Base-by-base conservation (phyloP, 1,140 invertebrate species). In the Drosophila sechellia region DNA sequence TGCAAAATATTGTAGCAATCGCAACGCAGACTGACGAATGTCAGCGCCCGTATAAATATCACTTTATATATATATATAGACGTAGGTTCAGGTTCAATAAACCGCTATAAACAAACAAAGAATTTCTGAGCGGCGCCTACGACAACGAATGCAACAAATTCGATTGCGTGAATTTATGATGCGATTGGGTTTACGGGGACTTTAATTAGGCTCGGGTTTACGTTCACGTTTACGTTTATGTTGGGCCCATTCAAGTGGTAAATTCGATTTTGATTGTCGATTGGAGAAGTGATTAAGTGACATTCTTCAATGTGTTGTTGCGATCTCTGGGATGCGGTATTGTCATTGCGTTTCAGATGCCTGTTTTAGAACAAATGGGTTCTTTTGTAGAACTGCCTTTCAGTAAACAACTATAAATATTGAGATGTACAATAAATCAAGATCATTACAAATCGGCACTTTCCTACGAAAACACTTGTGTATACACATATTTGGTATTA, bases 1-100 rank as follows among this genome's bases (percentile, higher is more conserved):
- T 54, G 65, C 34, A 3, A 46, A 60, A 37, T 42, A 5, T 39
- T 37, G 12, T 10, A 6, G 61, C 63, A 69, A 64, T 68, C 61
- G 65, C 39, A 64, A 61, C 65, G 48, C 66, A 70, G 63, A 70
- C 63, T 22, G 57, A 11, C 25, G 10, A 39, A 12, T 37, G 39
- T 31, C 49, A 50, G 31, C 31, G 49, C 25, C 15, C 57, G 34
- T 48, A 55, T 49, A 56, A 40, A 48, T 35, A 66, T 42, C 43
- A 20, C 46, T 20, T 34, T 55, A 3, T 22, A 22, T 22, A 22
- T 55, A 50, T 60, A 58, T 64, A 80, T 85, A 86, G 73, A 61
- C 45, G 17, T 77, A 52, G 73, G 68, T 77, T 77, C 81, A 75
- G 81, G 81, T 85, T 86, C 81, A 86, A 78, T 75, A 81, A 75